Base-by-base conservation (phyloP, 2,888 invertebrate species). In the Strigamia maritima region DNA sequence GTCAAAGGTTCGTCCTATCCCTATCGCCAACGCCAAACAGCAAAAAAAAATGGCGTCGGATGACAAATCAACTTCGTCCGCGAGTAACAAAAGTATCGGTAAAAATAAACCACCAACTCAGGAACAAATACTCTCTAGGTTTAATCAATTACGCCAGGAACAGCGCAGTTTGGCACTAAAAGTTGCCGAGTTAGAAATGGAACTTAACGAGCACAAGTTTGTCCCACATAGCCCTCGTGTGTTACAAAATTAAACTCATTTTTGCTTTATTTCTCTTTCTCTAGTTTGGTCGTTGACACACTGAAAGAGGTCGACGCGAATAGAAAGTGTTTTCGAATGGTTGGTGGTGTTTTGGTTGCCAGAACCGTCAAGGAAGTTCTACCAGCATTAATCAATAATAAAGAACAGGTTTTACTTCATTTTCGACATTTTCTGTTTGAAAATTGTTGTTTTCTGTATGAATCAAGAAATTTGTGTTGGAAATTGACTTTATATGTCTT, bases 181-280 rank as follows among this genome's bases (percentile, higher is more conserved):
- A 89, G 90, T 97, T 81, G 92, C 94, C 0, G 97, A 98, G 88
- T 88, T 98, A 83, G 96, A 97, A 89, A 91, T 93, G 89, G 98
- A 98, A 87, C 89, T 94, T 81, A 96, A 94, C 86, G 98, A 98
- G 88, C 97, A 98, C 89, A 97, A 94, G 97, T 98, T 88, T 89
- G 82, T 82, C 78, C 2, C 12, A n/a, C 16, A 70, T 26, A 19
- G 22, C 2, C 44, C 14, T 16, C 14, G 14, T 16, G n/a, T 40
- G 19, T 3, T 24, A 77, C 54, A 24, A 54, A 38, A 24, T 54
- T 28, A 16, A 28, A 79, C 35, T 80, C 28, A 38, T 79, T 82
- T 82, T 81, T 35, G 35, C 35, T 35, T 81, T 81, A 79, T 81
- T 87, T 89, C 14, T 10, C 19, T 16, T n/a, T n/a, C 31, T 75